Conservation (phyloP, 2,113 vertebrate species). For the Phrynosoma blainvillii region DNA sequence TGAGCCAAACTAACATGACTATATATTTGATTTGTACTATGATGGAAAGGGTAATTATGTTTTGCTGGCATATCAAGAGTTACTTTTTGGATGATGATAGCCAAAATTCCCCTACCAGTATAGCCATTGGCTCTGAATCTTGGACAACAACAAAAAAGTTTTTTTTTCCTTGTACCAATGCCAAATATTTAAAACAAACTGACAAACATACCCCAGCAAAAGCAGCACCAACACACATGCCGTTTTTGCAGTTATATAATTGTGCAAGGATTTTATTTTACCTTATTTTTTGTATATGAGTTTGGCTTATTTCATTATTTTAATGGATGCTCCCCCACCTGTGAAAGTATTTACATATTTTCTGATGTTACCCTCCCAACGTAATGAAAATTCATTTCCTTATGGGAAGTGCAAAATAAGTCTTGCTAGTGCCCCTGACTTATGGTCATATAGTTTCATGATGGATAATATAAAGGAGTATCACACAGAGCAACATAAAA, state of each 20-base stretch:
- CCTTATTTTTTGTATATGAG: background rate
- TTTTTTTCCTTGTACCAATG: too few relatives aligned
- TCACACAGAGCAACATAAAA: background rate
- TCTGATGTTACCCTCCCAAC: background rate
- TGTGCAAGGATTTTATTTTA: background rate
- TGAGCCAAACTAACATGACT: too few relatives aligned
- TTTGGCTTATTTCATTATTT: background rate
- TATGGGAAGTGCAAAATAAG: background rate
- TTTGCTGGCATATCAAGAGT: too few relatives aligned
- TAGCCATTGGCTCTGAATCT: too few relatives aligned
- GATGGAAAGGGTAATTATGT: too few relatives aligned
- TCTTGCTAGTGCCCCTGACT: slow-evolving; percentile 10
- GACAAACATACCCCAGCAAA: too few relatives aligned
- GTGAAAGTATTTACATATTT: background rate
- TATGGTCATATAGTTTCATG: slow-evolving; percentile 25
- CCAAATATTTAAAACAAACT: too few relatives aligned
- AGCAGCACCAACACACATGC: too few relatives aligned
- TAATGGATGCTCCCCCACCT: background rate
- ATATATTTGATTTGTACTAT: too few relatives aligned
- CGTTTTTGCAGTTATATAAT: background rate
- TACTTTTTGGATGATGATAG: too few relatives aligned
- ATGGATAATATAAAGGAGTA: slow-evolving; percentile 26
- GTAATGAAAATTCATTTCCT: background rate
- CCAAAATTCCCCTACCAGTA: too few relatives aligned
- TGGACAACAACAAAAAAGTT: too few relatives aligned